Percentiles rank a stretch among this genome's conserved stretches.
These are phyloP conservation scores for Eupsittula cactorum DNA, from an alignment of 2,113 vertebrate species.

Conservation along the genomic window DNA sequence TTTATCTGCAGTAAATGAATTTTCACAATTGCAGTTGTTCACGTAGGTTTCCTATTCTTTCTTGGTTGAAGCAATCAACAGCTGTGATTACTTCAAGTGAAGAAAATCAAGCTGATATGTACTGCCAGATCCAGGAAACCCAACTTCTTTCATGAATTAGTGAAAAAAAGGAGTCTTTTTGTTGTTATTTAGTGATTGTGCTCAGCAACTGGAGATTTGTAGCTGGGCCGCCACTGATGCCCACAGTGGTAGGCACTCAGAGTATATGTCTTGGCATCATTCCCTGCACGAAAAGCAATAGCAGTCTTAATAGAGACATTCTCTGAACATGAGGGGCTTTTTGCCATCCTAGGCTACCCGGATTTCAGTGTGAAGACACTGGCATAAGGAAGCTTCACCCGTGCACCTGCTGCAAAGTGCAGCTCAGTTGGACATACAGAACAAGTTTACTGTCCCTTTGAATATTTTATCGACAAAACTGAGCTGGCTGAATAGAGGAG, in stretches of 20 bases:
- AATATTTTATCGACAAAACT: not conserved
- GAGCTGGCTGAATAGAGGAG: not conserved
- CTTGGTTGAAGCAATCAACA: slow-evolving; percentile 33
- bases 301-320: not conserved
- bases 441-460: not conserved
- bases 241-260: not conserved
- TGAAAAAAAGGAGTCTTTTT: not conserved
- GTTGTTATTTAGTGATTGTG: not conserved
- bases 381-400: not conserved
- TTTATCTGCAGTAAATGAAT: slow-evolving; percentile 39
- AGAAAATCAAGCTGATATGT: slow-evolving; percentile 6
- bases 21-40: slow-evolving; percentile 26
- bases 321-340: not conserved
- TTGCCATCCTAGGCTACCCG: not conserved
- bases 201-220: not conserved
- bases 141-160: not conserved
- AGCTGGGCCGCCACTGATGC: not conserved
- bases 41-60: slow-evolving; percentile 40
- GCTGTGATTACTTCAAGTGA: slow-evolving; percentile 30
- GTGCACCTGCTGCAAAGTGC: not conserved
- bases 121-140: not conserved
- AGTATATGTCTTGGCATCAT: not conserved
- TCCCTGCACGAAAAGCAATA: not conserved
- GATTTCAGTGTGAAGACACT: not conserved
- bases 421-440: not conserved